phyloP scores from a whole-genome alignment of 1,140 invertebrate species.

The Rhopalosiphum padi region DNA sequence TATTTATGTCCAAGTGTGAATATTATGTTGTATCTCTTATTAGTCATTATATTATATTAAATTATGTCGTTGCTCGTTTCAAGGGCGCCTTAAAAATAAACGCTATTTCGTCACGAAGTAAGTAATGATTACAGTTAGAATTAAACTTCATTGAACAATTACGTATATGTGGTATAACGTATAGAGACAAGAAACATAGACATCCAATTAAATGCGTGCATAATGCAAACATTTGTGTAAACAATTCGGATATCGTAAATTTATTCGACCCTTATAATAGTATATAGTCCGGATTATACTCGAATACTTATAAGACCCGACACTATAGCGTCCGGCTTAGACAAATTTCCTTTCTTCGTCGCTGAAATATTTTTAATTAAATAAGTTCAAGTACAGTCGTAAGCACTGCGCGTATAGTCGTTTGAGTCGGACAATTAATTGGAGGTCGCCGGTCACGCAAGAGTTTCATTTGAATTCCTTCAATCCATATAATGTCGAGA shows the following conservation, averaged over 20 bases:
- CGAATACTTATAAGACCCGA: background rate
- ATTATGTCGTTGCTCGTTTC: background rate
- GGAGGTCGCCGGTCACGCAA: background rate
- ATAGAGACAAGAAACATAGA: too few species aligned
- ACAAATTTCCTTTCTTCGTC: background rate
- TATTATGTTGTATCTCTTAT: background rate
- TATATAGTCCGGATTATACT: background rate
- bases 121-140: background rate
- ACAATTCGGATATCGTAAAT: background rate
- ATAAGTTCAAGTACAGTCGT: background rate
- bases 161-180: background rate
- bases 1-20: background rate
- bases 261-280: background rate
- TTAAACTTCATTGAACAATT: background rate
- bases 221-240: background rate
- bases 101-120: background rate
- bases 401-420: background rate
- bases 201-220: background rate
- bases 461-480: background rate
- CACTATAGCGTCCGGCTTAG: background rate
- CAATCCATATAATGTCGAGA: background rate
- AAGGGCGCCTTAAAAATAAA: conserved; percentile 29
- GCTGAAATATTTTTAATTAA: background rate
- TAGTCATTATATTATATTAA: conserved; percentile 6
- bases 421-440: background rate